Evolutionary conservation across 2,888 invertebrate genomes (phyloP), one percentile per base, ranked within the genome.

Genomic region (Belgica antarctica): DNA sequence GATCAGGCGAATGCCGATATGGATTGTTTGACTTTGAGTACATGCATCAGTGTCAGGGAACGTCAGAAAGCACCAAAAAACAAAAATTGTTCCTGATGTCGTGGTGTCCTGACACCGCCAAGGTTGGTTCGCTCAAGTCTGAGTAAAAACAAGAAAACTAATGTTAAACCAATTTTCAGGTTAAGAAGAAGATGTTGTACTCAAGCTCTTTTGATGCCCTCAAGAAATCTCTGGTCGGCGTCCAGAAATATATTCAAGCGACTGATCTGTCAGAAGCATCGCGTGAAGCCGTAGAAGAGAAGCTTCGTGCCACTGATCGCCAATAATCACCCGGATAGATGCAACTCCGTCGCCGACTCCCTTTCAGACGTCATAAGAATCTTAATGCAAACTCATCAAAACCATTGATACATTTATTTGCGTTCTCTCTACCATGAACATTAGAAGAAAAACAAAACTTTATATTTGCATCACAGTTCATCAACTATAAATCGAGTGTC

Each of bases 61-160:
- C 96, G 77, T 94, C 95, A 75, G 95, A 94, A 84, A 92, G 92
- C 78, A 92, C 93, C 81, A 96, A 95, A 87, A 96, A 96, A 89
- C 95, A 96, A 82, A 96, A 96, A 82, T 84, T 96, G 76, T 94
- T 97, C 87, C 89, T 96, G 79, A 94, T 97, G 92, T 94, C 94
- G 79, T 96, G 96, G 96, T 96, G 96, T 86, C 97, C 97, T 59
- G 97, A 98, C 84, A 94, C 92, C 81, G 96, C 98, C 77, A 94
- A 94, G 84, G 87, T 91, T n/a, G n/a, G n/a, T n/a, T n/a, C n/a
- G n/a, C n/a, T n/a, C n/a, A n/a, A n/a, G n/a, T n/a, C n/a, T n/a
- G n/a, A n/a, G n/a, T n/a, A n/a, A n/a, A n/a, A n/a, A n/a, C n/a
- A n/a, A n/a, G n/a, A n/a, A n/a, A n/a, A n/a, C n/a, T n/a, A n/a